A percentile compares a stretch with the other conserved stretches of the same genome.
Conservation (phyloP, 1,140 invertebrate species). For the Drosophila sulfurigaster region DNA sequence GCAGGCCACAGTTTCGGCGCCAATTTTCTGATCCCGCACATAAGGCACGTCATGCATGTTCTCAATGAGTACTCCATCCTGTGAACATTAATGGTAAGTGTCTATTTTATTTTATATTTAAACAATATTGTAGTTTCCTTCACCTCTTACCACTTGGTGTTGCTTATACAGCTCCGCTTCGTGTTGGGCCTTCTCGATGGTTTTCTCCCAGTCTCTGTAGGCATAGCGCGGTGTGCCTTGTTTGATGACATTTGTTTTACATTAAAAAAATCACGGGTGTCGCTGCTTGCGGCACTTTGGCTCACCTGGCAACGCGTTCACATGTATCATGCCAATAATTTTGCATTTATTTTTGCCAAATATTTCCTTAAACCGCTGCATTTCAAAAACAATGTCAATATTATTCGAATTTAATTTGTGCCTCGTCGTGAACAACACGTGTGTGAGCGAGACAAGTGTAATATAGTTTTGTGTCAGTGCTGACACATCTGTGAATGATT, state of each 20-base stretch:
- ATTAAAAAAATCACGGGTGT: background rate
- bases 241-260: slow-evolving; percentile 16
- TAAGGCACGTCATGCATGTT: slow-evolving; percentile 96
- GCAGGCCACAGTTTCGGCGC: slow-evolving; percentile 89
- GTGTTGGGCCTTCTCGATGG: slow-evolving; percentile 66
- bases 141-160: slow-evolving; percentile 48
- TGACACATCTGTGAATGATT: slow-evolving; percentile 1
- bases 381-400: slow-evolving; percentile 39
- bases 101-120: too few relatives aligned
- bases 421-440: slow-evolving; percentile 18
- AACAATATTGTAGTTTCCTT: too few relatives aligned
- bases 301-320: slow-evolving; percentile 89
- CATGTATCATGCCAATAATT: slow-evolving; percentile 92
- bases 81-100: background rate
- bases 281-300: slow-evolving; percentile 8
- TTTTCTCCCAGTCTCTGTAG: slow-evolving; percentile 63
- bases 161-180: slow-evolving; percentile 71
- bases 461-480: slow-evolving; percentile 1
- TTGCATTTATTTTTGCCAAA: slow-evolving; percentile 85
- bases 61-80: slow-evolving; percentile 93
- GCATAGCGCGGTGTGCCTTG: slow-evolving; percentile 76
- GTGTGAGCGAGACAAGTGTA: slow-evolving; percentile 11
- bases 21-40: slow-evolving; percentile 85
- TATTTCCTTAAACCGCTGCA: slow-evolving; percentile 83
- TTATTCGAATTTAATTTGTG: background rate